A percentile compares a stretch with the other conserved stretches of the same genome.
These are phyloP conservation scores for Pemphigus obesinymphae DNA, from an alignment of 1,140 invertebrate species.

Conservation along the genomic window DNA sequence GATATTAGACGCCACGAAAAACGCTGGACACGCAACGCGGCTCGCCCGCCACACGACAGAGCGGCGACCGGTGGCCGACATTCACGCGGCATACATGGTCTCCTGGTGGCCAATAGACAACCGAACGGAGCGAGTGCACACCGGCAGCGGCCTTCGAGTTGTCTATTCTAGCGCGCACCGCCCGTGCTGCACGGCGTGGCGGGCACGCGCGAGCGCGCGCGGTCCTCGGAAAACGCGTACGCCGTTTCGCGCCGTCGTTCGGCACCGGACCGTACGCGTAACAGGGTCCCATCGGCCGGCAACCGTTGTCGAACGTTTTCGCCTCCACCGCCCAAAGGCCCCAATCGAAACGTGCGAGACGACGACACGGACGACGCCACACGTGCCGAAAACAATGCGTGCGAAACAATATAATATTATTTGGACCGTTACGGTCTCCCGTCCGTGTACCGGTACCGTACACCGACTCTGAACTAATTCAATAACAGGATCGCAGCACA, in stretches of 20 bases:
- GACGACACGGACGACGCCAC: neutral
- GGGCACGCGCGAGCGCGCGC: neutral
- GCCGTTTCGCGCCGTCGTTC: neutral
- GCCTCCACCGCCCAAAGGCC: too few species aligned
- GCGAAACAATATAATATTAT: neutral
- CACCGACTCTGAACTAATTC: neutral
- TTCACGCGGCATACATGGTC: too few species aligned
- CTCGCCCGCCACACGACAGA: neutral
- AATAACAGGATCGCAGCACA: neutral
- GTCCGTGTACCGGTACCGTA: neutral
- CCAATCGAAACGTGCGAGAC: too few species aligned
- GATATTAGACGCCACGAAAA: neutral
- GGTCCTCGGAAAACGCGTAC: neutral
- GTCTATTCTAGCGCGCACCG: neutral
- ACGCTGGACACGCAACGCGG: neutral
- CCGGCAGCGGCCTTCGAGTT: neutral
- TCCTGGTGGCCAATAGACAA: slow-evolving; percentile 35
- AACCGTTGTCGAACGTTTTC: neutral
- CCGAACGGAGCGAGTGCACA: slow-evolving; percentile 18
- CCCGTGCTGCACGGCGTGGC: too few species aligned
- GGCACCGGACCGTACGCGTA: neutral
- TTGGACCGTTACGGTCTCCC: too few species aligned
- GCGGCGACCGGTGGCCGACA: neutral
- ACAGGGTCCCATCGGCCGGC: neutral
- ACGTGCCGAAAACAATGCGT: neutral